Percentiles rank a stretch among this genome's conserved stretches.
phyloP scores from a whole-genome alignment of 2,888 invertebrate genomes.

The Rhogogaster chlorosoma region DNA sequence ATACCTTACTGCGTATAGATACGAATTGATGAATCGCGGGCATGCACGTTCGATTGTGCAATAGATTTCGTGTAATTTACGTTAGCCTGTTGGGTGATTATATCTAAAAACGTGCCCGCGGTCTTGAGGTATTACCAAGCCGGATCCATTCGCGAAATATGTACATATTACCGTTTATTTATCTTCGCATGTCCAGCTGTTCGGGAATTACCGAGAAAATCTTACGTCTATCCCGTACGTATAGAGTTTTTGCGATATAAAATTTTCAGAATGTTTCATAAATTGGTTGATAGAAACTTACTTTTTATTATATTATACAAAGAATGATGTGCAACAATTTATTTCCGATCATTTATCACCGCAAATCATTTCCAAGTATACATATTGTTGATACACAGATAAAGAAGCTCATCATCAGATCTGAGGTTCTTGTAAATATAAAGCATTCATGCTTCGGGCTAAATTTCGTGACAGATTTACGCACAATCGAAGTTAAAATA shows the following conservation, averaged over 20 bases:
- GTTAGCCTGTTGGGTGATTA: conserved; percentile 1
- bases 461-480: conserved; percentile 31
- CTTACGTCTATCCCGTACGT: neutral
- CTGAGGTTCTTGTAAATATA: neutral
- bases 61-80: neutral
- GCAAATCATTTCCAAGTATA: neutral
- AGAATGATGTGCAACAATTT: neutral
- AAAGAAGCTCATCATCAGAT: neutral
- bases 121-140: neutral
- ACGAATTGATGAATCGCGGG: neutral
- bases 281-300: neutral
- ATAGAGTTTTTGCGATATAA: neutral
- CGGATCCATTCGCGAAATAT: conserved; percentile 28
- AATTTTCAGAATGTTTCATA: neutral
- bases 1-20: neutral
- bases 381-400: neutral
- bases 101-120: neutral
- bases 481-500: neutral
- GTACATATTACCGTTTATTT: conserved; percentile 1
- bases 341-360: neutral
- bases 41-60: conserved; percentile 7
- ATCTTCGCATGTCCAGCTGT: neutral
- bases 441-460: neutral
- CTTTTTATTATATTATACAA: neutral
- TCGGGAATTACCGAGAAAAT: neutral